Evolutionary conservation across 2,113 vertebrate species (phyloP).

Genomic region (Rhadina sibilatrix): DNA sequence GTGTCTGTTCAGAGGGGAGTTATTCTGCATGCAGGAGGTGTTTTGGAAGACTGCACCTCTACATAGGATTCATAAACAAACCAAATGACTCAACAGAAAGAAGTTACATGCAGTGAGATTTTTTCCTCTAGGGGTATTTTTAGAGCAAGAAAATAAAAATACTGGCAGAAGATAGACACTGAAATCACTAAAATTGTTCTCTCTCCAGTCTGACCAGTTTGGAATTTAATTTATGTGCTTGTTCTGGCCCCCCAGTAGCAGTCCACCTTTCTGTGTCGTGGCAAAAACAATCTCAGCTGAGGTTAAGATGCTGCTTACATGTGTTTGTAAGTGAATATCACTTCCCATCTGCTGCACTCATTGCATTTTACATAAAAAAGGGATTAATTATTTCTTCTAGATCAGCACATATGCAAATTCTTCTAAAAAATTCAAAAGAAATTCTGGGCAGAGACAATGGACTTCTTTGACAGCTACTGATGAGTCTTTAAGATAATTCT

Average conservation of each 20-base stretch:
- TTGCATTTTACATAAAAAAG: background rate
- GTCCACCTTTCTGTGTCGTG: background rate
- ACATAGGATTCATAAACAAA: conserved; percentile 13
- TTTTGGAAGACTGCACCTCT: conserved; percentile 30
- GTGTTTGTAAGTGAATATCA: background rate
- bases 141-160: conserved; percentile 26
- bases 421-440: background rate
- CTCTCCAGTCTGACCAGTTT: background rate
- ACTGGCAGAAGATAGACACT: background rate
- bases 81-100: conserved; percentile 33
- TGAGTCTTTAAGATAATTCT: background rate
- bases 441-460: conserved; percentile 15
- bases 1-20: background rate
- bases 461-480: background rate
- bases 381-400: conserved; percentile 16
- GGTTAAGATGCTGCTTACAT: background rate
- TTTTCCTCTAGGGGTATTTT: conserved; percentile 16
- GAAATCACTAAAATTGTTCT: background rate
- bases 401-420: background rate
- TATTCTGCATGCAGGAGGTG: conserved; percentile 2
- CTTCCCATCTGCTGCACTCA: background rate
- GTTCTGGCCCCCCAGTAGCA: background rate
- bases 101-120: background rate
- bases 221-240: background rate
- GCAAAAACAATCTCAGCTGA: background rate